Conservation (phyloP, 1,140 invertebrate species). For the Euura saliciscinereae region DNA sequence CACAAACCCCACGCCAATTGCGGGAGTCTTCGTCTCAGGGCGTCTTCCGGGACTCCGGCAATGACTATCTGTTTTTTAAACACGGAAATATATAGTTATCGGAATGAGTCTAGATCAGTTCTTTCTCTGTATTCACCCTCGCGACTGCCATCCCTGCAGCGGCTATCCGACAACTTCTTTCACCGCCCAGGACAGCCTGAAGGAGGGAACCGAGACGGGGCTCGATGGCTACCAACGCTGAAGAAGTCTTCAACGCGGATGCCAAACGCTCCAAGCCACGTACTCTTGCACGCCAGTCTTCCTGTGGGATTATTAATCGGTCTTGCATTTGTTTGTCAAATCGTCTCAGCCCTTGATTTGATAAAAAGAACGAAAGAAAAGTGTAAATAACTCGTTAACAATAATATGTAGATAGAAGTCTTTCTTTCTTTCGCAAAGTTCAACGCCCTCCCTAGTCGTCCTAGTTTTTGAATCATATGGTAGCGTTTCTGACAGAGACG, state of each 20-base stretch:
- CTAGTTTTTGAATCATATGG: too few species aligned
- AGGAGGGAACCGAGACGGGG: constrained; percentile 70
- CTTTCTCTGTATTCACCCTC: constrained; percentile 37
- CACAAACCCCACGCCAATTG: constrained; percentile 64
- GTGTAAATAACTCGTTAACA: too few species aligned
- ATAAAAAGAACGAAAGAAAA: too few species aligned
- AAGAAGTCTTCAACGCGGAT: constrained; percentile 58
- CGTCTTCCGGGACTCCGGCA: constrained; percentile 49
- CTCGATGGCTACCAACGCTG: constrained; percentile 60
- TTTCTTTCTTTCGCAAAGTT: too few species aligned
- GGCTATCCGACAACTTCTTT: constrained; percentile 66
- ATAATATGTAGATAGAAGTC: too few species aligned
- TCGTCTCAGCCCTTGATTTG: too few species aligned
- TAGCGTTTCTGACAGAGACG: too few species aligned
- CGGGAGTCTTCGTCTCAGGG: constrained; percentile 52
- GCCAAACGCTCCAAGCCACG: constrained; percentile 65
- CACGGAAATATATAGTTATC: constrained; percentile 43
- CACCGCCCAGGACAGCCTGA: constrained; percentile 64
- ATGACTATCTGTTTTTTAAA: constrained; percentile 45
- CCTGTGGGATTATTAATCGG: constrained; percentile 33
- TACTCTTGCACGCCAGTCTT: constrained; percentile 65
- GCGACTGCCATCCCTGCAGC: constrained; percentile 64
- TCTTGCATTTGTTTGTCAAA: too few species aligned
- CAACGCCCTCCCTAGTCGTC: too few species aligned
- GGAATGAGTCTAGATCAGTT: constrained; percentile 21